Evolutionary conservation across 2,113 vertebrate species (phyloP), one percentile per base, ranked within the genome.

Genomic region (pig (Sus scrofa)): DNA sequence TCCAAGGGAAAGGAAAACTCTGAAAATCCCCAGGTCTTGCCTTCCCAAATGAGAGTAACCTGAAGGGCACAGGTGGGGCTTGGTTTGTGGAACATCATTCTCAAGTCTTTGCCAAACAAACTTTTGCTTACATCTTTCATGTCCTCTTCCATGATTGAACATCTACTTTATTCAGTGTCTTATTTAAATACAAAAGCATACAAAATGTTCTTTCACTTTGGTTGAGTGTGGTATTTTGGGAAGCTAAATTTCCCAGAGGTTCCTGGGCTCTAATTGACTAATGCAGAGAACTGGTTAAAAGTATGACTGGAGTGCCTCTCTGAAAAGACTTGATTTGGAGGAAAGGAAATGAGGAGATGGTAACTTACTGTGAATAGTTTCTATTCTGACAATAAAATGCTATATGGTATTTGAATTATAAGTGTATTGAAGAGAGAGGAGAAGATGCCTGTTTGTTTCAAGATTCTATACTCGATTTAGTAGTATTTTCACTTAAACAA

Each of bases 211-310:
- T 94, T 65, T 79, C 54, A 78, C 50, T 82, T 83, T 32, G 9
- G 2, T 52, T 71, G 37, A 32, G 1, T 60, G 56, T 79, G 94
- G 94, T 96, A 91, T 97, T 98, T 97, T 85, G 92, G 77, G 50
- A 3, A 96, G 74, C 81, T 93, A 98, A 97, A 78, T 87, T 93
- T 86, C 68, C 92, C 89, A 56, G 95, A 98, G 75, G 60, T 96
- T 97, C 92, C 73, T 95, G 74, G 84, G 68, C 78, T 75, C 30
- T 91, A 15, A 95, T 56, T 96, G 91, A 88, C 70, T 82, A 65
- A 65, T 86, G 37, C 89, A 78, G 87, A 92, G 91, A 95, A 77
- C 7, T 90, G 54, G 70, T 98, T 97, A 85, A 96, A 97, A 97
- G 91, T 65, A 12, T 74, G 58, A 44, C 39, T 96, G 52, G 20